Evolutionary conservation across 1,140 invertebrate species (phyloP), one percentile per base, ranked within the genome.

Genomic region (Pissodes strobi): DNA sequence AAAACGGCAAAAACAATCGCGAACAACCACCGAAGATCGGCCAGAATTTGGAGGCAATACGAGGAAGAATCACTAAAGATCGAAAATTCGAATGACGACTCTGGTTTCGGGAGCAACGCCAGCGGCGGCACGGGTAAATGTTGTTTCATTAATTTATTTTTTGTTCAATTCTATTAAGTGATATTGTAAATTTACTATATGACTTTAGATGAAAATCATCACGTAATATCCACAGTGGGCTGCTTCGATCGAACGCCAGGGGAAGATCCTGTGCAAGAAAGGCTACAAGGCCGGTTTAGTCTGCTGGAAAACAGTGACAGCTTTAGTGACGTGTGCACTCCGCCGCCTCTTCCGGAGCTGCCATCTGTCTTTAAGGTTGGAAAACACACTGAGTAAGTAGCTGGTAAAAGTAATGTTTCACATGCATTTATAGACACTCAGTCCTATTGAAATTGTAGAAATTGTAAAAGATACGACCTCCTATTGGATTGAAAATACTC

Each of bases 1-100:
- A 91, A 90, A 77, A 82, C 82, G 8, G 87, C 88, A 22, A 92
- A 92, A 78, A 90, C 90, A 63, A 84, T 82, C 2, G 84, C 82
- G 0, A 89, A 88, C 65, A 86, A 83, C 46, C 83, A 78, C 21
- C 79, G 80, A 18, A 84, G 81, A 59, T 77, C 79, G 2, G 77
- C 79, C 0, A 30, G 65, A 72, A 73, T 2, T 68, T 69, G 10
- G 67, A 74, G 13, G 74, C 74, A 27, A 70, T 69, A 9, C 65
- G 75, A 22, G 72, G 57, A 49, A 49, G 73, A 71, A n/a, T 82
- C 81, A 0, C 82, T 83, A 38, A 81, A 82, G 8, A n/a, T n/a
- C n/a, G n/a, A n/a, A n/a, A 81, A 75, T 59, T 84, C 78, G 30
- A 86, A 80, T 49, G 86, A 79, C 27, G 86, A 87, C 69, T 87